Evolutionary conservation across 2,888 invertebrate species (phyloP), one percentile per base, ranked within the genome.

Genomic region (Pammene aurita): DNA sequence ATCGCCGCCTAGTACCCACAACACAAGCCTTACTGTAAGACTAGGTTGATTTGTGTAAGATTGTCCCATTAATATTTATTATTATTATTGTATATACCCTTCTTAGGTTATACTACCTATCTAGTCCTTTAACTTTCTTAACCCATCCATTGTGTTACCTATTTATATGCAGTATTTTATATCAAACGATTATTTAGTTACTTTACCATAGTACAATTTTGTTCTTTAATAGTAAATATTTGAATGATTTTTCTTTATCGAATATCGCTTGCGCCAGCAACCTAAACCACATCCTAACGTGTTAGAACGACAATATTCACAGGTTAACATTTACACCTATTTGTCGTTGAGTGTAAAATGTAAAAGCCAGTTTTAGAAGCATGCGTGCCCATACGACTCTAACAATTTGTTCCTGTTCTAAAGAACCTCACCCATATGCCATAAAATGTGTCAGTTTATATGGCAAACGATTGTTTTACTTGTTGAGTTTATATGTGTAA

Each of bases 311-410:
- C 80, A 82, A 75, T 77, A 77, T 82, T 82, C 79, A 77, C 75
- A 72, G 74, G 77, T 77, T 78, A 81, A 79, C 79, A 79, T 81
- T 80, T 79, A 78, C 82, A 78, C 82, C 80, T 79, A 84, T 85
- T 84, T 83, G 83, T 83, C 79, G 80, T 74, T 76, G 78, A 73
- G 77, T 79, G 78, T 80, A 78, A 78, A 80, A 76, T 75, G 76
- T 74, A 77, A 74, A 76, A 76, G 73, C 73, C 72, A 72, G 68
- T 75, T 76, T 76, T 75, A 76, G 73, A 77, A 73, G 70, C 74
- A 73, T 71, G 68, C 71, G 67, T 68, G 71, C 66, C 69, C 69
- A 69, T 69, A 69, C 58, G 54, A 34, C 60, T 65, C 44, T 55
- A 54, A 60, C 64, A 69, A 65, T 69, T 69, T 69, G 69, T 69